Base-by-base conservation (phyloP, 2,888 invertebrate genomes). In the Odontocolon sp. region DNA sequence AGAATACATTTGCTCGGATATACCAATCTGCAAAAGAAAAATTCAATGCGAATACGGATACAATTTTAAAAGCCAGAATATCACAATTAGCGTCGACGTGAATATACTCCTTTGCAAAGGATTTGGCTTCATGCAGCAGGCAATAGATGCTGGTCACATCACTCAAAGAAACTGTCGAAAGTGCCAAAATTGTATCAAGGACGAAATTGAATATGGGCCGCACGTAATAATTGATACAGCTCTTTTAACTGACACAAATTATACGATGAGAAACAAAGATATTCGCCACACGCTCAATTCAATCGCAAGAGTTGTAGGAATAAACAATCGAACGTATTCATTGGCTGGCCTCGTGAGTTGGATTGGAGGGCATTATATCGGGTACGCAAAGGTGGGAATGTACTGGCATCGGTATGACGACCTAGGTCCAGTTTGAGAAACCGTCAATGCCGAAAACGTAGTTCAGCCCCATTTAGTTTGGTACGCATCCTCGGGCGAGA, bases 91-190 rank as follows among this genome's bases (percentile, higher is more conserved):
- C 3, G 18, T 73, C 4, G 61, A 79, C 50, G 31, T 79, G 3
- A 69, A 73, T 11, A 0, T 79, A 11, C 1, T 79, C 5, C 38
- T 68, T 21, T 56, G 42, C 3, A 9, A 66, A 9, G 71, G 78
- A 21, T 57, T 76, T n/a, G 28, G 66, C n/a, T 72, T 11, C 21
- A 71, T 78, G 71, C 75, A 78, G 36, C 9, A 70, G 26, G 71
- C 78, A 4, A 54, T 76, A 21, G 67, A 78, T 9, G 61, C 76
- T 14, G 23, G 31, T 2, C 31, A 40, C 31, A 18, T 6, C 45
- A 68, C 26, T 8, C 28, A 47, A 38, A 52, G 66, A n/a, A 57
- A 47, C n/a, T 79, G 77, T 26, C 33, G 42, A 66, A 57, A 52
- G 3, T 77, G 79, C 21, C 57, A 57, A 40, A 26, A 8, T 1